phyloP scores from a whole-genome alignment of 1,140 invertebrate genomes.

The Radopholus similis region DNA sequence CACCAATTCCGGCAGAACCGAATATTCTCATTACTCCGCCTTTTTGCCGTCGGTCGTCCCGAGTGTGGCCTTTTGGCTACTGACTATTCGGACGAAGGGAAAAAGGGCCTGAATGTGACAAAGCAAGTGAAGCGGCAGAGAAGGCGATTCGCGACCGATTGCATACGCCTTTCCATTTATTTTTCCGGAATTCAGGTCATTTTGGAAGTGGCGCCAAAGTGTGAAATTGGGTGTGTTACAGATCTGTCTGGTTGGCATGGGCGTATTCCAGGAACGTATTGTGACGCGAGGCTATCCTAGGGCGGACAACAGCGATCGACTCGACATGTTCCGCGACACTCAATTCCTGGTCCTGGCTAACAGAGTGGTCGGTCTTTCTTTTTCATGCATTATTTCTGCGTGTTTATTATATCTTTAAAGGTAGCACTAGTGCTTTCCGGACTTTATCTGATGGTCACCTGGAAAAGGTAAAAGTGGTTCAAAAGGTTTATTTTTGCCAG shows the following conservation, averaged over 20 bases:
- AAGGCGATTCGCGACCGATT: constrained; percentile 34
- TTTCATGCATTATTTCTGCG: not conserved
- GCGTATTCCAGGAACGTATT: constrained; percentile 54
- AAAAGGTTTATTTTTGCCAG: not conserved
- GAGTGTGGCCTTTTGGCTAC: constrained; percentile 38
- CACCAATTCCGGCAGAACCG: constrained; percentile 13
- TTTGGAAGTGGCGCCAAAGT: not conserved
- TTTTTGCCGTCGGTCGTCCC: constrained; percentile 46
- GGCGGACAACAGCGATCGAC: constrained; percentile 6
- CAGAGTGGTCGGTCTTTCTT: constrained; percentile 42
- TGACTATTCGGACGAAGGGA: constrained; percentile 2
- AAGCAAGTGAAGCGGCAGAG: not conserved
- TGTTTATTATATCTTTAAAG: not conserved
- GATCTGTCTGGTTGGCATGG: constrained; percentile 50
- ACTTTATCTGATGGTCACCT: constrained; percentile 37
- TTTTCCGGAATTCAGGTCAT: constrained; percentile 46
- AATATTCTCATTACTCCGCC: constrained; percentile 20
- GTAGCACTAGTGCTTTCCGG: constrained; percentile 16
- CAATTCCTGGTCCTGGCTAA: constrained; percentile 58
- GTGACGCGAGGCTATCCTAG: constrained; percentile 48
- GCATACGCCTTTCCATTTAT: constrained; percentile 35
- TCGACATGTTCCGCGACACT: constrained; percentile 50
- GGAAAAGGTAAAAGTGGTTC: constrained; percentile 29
- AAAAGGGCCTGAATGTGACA: not conserved
- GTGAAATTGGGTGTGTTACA: constrained; percentile 27